Evolutionary conservation across 2,888 invertebrate genomes (phyloP).

Genomic region (Scaptomyza flava): DNA sequence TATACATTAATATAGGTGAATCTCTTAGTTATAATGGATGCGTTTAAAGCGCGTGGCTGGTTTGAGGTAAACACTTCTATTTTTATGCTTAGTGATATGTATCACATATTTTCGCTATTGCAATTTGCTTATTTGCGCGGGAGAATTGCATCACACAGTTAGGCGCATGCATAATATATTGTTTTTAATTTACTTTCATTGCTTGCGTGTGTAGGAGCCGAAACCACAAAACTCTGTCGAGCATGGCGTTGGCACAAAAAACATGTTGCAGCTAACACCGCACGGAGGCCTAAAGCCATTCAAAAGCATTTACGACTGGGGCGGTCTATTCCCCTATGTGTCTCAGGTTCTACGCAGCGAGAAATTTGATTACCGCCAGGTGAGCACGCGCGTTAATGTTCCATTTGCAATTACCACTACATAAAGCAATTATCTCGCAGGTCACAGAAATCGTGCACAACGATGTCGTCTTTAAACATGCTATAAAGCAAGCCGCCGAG

Average conservation of each 20-base stretch:
- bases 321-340: constrained; percentile 87
- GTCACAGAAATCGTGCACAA: constrained; percentile 85
- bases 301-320: constrained; percentile 86
- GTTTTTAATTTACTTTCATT: constrained; percentile 23
- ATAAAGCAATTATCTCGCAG: constrained; percentile 49
- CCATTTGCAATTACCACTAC: constrained; percentile 5
- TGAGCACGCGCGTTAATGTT: constrained; percentile 74
- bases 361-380: constrained; percentile 89
- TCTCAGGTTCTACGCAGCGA: constrained; percentile 88
- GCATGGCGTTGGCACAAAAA: constrained; percentile 85
- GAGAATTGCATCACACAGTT: constrained; percentile 49
- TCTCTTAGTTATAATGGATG: constrained; percentile 59
- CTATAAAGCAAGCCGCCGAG: constrained; percentile 89
- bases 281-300: constrained; percentile 86
- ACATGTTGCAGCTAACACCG: constrained; percentile 86
- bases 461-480: constrained; percentile 89
- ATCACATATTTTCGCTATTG: constrained; percentile 4
- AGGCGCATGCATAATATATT: constrained; percentile 5
- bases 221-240: constrained; percentile 74
- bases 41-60: constrained; percentile 82
- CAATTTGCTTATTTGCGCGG: constrained; percentile 24
- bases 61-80: constrained; percentile 78
- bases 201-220: constrained; percentile 71
- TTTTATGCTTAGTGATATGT: not conserved
- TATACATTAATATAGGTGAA: constrained; percentile 52